These are phyloP conservation scores for Orycteropus afer DNA, from an alignment of 2,113 vertebrate species.

Conservation along the genomic window DNA sequence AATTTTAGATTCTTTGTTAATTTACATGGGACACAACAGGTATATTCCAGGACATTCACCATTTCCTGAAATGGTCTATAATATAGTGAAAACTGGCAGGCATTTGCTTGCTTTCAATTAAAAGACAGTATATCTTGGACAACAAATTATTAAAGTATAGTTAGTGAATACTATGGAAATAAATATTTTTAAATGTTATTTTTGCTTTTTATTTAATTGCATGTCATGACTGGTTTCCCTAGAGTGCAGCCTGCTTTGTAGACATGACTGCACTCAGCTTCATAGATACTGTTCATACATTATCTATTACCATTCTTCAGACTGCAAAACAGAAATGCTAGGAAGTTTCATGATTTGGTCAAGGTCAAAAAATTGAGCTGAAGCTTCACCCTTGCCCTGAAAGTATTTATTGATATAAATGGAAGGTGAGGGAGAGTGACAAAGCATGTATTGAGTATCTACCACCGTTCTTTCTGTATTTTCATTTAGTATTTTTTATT, in stretches of 20 bases:
- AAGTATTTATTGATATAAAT: not conserved
- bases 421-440: not conserved
- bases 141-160: too few species aligned
- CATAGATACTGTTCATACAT: not conserved
- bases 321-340: not conserved
- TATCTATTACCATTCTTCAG: not conserved
- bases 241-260: not conserved
- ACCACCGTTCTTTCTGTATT: not conserved
- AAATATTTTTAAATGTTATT: not conserved
- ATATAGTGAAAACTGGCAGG: not conserved
- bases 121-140: not conserved
- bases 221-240: not conserved
- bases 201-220: not conserved
- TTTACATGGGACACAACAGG: not conserved
- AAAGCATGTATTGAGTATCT: not conserved
- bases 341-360: conserved; percentile 15
- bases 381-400: not conserved
- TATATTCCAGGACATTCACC: not conserved
- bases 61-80: not conserved
- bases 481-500: not conserved
- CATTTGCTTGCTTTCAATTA: not conserved
- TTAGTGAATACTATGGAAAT: not conserved
- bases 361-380: not conserved
- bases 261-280: not conserved
- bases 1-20: not conserved